phyloP scores from a whole-genome alignment of 2,888 invertebrate species.

The Nomada hirtipes region DNA sequence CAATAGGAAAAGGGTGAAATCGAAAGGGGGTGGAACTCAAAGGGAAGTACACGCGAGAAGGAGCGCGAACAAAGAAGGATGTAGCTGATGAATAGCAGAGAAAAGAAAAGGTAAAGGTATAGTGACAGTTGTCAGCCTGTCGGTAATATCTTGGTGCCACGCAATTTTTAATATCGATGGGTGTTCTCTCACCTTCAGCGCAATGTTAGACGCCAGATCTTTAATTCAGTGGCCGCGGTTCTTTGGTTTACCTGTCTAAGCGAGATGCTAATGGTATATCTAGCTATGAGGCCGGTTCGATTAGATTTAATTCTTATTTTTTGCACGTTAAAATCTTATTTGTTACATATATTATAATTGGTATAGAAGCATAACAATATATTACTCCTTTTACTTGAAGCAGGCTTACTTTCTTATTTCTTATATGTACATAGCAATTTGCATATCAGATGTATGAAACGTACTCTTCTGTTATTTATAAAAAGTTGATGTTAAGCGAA shows the following conservation, averaged over 20 bases:
- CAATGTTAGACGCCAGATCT: constrained; percentile 77
- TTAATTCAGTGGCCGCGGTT: constrained; percentile 79
- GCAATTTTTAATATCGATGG: constrained; percentile 83
- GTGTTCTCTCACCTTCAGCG: constrained; percentile 82
- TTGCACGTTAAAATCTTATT: too few species aligned
- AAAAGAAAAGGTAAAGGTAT: constrained; percentile 25
- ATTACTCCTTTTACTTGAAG: too few species aligned
- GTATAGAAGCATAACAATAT: too few species aligned
- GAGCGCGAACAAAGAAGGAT: neutral
- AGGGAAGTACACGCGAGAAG: neutral
- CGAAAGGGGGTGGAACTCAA: constrained; percentile 11
- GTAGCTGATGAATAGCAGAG: neutral
- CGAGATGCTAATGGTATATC: constrained; percentile 81
- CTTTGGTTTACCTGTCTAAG: constrained; percentile 75
- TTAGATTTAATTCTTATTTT: neutral
- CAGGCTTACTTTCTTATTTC: too few species aligned
- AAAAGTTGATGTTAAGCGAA: too few species aligned
- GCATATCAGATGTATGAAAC: too few species aligned
- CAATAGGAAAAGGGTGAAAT: constrained; percentile 6
- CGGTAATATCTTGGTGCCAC: constrained; percentile 80
- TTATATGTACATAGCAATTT: too few species aligned
- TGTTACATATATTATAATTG: too few species aligned
- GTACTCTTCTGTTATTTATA: too few species aligned
- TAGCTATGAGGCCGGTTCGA: constrained; percentile 61
- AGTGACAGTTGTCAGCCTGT: constrained; percentile 46